These are phyloP conservation scores for Acanthoscelides obtectus DNA, from an alignment of 2,888 invertebrate species.

Conservation along the genomic window DNA sequence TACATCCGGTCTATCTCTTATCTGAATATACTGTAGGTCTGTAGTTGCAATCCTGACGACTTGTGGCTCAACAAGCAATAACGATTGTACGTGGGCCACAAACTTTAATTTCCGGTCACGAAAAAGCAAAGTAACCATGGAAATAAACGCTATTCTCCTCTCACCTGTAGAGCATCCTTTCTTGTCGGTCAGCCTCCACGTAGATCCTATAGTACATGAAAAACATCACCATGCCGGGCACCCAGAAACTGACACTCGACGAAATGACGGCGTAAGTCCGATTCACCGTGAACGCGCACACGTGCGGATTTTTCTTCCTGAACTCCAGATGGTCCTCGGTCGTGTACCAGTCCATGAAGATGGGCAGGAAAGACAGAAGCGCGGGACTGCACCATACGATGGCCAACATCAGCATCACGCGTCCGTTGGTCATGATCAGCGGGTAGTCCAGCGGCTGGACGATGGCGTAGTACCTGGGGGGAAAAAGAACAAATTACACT, in stretches of 20 bases:
- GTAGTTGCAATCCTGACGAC: too few species aligned
- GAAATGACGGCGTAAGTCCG: slow-evolving; percentile 82
- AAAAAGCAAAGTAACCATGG: too few species aligned
- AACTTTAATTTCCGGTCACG: too few species aligned
- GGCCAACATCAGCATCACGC: slow-evolving; percentile 75
- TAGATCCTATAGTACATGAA: slow-evolving; percentile 89
- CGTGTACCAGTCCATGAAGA: slow-evolving; percentile 93
- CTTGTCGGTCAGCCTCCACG: slow-evolving; percentile 78
- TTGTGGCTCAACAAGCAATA: too few species aligned
- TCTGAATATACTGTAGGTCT: too few species aligned
- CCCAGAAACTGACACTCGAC: slow-evolving; percentile 89
- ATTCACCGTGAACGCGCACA: slow-evolving; percentile 82
- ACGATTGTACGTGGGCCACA: too few species aligned
- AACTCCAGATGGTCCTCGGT: slow-evolving; percentile 73
- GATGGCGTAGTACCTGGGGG: slow-evolving; percentile 74
- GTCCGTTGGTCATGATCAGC: slow-evolving; percentile 82
- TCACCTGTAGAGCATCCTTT: slow-evolving; percentile 79
- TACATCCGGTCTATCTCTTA: too few species aligned
- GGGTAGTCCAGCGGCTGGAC: slow-evolving; percentile 93
- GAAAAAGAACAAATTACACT: neutral
- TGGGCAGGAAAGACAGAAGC: slow-evolving; percentile 88
- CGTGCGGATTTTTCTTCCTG: slow-evolving; percentile 62
- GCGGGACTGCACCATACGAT: slow-evolving; percentile 92
- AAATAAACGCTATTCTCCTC: too few species aligned
- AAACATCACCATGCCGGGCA: slow-evolving; percentile 89